Evolutionary conservation across 2,113 vertebrate genomes (phyloP).

Genomic region (Euleptes europaea): DNA sequence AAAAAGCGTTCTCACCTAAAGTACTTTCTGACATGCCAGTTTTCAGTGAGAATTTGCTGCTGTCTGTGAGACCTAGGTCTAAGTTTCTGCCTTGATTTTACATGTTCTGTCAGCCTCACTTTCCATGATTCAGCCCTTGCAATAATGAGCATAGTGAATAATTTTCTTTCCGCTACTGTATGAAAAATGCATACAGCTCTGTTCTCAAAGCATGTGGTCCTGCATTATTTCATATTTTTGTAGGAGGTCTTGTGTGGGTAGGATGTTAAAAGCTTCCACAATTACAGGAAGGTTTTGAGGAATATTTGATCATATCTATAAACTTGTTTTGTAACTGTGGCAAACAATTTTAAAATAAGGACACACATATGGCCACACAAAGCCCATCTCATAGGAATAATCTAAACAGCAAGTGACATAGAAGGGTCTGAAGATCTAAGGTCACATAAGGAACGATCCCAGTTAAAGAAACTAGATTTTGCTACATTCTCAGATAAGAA

Average conservation of each 20-base stretch:
- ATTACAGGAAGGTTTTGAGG: neutral
- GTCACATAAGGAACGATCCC: neutral
- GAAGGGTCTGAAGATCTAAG: neutral
- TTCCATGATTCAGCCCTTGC: neutral
- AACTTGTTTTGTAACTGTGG: neutral
- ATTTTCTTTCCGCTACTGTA: neutral
- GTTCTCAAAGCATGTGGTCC: neutral
- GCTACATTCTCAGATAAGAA: neutral
- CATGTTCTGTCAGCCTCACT: neutral
- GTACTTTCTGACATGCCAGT: neutral
- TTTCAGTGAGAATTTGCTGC: neutral
- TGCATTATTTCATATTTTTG: neutral
- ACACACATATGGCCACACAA: neutral
- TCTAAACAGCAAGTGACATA: neutral
- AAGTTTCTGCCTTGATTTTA: neutral
- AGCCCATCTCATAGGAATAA: neutral
- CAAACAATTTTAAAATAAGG: neutral
- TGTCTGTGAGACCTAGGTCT: neutral
- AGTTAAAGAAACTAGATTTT: neutral
- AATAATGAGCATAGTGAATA: neutral
- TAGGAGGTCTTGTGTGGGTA: neutral
- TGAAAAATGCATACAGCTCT: neutral
- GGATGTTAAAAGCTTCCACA: neutral
- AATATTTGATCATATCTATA: neutral
- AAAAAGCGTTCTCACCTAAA: too few species aligned